A percentile compares a stretch with the other conserved stretches of the same genome.
Conservation (phyloP, 1,140 invertebrate species). For the Ceratina calcarata region DNA sequence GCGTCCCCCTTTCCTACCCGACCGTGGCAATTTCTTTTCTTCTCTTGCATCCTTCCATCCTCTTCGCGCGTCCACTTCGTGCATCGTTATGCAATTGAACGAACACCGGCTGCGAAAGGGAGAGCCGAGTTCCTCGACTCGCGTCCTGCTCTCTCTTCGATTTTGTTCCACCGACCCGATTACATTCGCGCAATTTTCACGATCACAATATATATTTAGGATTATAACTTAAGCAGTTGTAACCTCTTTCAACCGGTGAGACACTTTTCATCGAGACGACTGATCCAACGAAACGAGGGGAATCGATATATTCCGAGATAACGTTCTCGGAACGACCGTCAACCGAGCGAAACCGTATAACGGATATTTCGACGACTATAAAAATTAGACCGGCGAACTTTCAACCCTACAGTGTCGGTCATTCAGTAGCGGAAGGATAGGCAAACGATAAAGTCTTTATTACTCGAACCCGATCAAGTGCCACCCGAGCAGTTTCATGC, state of each 20-base stretch:
- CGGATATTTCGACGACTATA: slow-evolving; percentile 62
- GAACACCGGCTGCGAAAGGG: neutral
- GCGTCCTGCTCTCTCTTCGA: neutral
- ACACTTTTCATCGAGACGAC: neutral
- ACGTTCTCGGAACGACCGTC: slow-evolving; percentile 53
- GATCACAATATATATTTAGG: too few relatives aligned
- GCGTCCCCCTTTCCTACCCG: slow-evolving; percentile 5
- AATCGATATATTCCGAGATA: slow-evolving; percentile 31
- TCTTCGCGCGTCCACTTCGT: slow-evolving; percentile 3
- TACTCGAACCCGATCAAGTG: slow-evolving; percentile 20
- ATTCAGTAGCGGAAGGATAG: slow-evolving; percentile 50
- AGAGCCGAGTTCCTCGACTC: neutral
- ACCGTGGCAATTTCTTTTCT: slow-evolving; percentile 17
- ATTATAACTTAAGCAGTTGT: too few relatives aligned
- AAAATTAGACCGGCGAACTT: slow-evolving; percentile 67
- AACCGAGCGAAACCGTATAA: slow-evolving; percentile 56
- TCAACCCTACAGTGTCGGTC: slow-evolving; percentile 35
- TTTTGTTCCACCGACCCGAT: neutral
- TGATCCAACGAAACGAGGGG: neutral
- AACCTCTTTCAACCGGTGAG: too few relatives aligned
- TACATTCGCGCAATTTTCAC: too few relatives aligned
- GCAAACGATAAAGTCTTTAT: slow-evolving; percentile 64
- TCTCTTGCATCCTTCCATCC: slow-evolving; percentile 17
- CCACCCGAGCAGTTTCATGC: too few relatives aligned
- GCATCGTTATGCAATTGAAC: slow-evolving; percentile 42